Percentiles rank a stretch among this genome's conserved stretches.
Conservation (phyloP, 2,113 vertebrate species). For the Bos indicus region DNA sequence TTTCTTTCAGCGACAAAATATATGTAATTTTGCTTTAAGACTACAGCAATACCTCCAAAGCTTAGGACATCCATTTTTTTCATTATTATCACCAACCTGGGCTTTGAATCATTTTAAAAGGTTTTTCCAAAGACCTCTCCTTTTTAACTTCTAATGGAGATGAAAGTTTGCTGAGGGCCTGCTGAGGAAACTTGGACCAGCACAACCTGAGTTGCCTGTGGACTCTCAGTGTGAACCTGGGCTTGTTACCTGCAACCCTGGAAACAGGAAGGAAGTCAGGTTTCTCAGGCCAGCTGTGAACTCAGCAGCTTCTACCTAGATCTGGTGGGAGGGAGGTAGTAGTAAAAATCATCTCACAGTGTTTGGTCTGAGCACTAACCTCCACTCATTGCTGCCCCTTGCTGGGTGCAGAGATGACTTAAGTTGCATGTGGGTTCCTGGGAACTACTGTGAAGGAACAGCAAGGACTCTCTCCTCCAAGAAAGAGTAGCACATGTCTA, state of each 20-base stretch:
- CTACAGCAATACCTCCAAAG: background rate
- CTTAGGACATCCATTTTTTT: background rate
- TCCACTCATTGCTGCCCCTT: background rate
- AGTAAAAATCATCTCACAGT: background rate
- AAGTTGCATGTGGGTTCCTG: background rate
- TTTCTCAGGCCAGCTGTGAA: background rate
- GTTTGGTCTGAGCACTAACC: background rate
- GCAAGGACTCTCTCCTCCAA: background rate
- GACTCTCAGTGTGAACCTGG: background rate
- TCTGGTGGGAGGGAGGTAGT: background rate
- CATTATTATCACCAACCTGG: background rate
- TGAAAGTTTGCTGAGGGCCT: background rate
- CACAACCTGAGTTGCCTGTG: background rate
- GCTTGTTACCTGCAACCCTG: background rate
- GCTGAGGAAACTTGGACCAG: too few species aligned
- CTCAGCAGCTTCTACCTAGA: background rate
- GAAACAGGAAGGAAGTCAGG: background rate
- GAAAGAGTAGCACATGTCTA: fast-evolving
- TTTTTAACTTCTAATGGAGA: background rate
- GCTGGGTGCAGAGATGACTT: background rate
- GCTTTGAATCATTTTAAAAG: background rate
- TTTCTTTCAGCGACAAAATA: background rate
- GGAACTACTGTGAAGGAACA: background rate
- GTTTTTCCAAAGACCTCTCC: background rate
- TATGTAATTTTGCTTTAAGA: background rate